Conservation (phyloP, 2,113 vertebrate species). For the Heptranchias perlo region DNA sequence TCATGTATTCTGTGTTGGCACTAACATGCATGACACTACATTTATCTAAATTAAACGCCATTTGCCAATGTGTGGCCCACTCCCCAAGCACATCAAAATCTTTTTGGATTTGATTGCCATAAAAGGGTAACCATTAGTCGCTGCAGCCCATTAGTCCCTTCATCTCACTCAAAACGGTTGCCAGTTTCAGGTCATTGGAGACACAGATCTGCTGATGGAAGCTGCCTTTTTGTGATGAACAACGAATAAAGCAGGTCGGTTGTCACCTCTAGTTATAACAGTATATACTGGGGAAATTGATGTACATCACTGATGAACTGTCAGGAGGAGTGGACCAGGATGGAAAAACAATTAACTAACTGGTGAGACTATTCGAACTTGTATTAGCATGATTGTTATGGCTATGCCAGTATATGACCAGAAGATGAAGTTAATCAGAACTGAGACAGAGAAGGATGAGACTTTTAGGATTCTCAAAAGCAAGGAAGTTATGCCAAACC, state of each 20-base stretch:
- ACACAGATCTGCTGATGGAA: background rate
- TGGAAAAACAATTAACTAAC: background rate
- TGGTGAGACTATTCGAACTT: background rate
- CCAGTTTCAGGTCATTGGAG: background rate
- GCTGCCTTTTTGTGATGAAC: background rate
- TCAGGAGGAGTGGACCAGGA: conserved; percentile 24
- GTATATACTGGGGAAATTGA: conserved; percentile 1
- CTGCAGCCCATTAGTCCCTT: background rate
- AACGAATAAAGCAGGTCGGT: background rate
- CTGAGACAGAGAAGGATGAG: background rate
- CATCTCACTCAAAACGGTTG: background rate
- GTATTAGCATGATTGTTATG: conserved; percentile 18
- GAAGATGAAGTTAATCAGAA: background rate
- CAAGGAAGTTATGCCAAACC: background rate
- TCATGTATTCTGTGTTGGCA: too few relatives aligned
- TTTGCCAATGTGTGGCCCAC: too few relatives aligned
- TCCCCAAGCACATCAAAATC: too few relatives aligned
- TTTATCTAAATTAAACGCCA: too few relatives aligned
- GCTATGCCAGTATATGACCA: background rate
- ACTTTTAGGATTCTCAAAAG: background rate
- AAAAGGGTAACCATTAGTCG: background rate
- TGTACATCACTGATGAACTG: conserved; percentile 11
- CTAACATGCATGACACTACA: too few relatives aligned
- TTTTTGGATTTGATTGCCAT: too few relatives aligned
- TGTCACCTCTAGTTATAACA: background rate